Base-by-base conservation (phyloP, 2,888 invertebrate species). In the Hirtodrosophila histrioides region DNA sequence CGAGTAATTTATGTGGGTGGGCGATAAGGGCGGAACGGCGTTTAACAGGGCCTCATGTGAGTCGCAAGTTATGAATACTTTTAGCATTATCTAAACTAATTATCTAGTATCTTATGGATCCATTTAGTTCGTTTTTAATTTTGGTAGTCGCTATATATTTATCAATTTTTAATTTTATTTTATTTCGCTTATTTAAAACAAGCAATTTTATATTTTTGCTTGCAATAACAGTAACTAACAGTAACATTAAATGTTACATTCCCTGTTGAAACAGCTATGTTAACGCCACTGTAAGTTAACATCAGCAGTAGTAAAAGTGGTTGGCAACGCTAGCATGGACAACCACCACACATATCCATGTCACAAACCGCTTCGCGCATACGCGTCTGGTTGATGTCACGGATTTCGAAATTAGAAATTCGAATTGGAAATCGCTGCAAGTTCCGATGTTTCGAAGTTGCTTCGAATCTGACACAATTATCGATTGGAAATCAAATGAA, bases 271-370 rank as follows among this genome's bases (percentile, higher is more conserved):
- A 17, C 17, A 17, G 17, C 17, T 17, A 17, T 17, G 17, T 17
- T 17, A 17, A 17, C 17, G 17, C 17, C 17, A 2, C 17, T 43
- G 10, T 23, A 36, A 4, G 2, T 36, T 31, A 6, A 23, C 39
- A 35, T 48, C 4, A 27, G 27, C 8, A 3, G 0, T 6, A 37
- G 8, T 9, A n/a, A 0, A 7, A 31, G 12, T 43, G 12, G 40
- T 58, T 73, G 65, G 69, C 65, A 69, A 31, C 33, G 11, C 53
- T 17, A 56, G 50, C 55, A 36, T 23, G 33, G 58, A 62, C 62
- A 17, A 17, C 17, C 17, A 17, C 1, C 17, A 1, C 2, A 17
- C 17, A 1, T 17, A 17, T 17, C 17, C 17, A 17, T 1, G 1
- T 17, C 17, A 53, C 37, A 2, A 9, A 17, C 56, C 65, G 23